Base-by-base conservation (phyloP, 1,140 invertebrate species). In the Hormaphis cornu region DNA sequence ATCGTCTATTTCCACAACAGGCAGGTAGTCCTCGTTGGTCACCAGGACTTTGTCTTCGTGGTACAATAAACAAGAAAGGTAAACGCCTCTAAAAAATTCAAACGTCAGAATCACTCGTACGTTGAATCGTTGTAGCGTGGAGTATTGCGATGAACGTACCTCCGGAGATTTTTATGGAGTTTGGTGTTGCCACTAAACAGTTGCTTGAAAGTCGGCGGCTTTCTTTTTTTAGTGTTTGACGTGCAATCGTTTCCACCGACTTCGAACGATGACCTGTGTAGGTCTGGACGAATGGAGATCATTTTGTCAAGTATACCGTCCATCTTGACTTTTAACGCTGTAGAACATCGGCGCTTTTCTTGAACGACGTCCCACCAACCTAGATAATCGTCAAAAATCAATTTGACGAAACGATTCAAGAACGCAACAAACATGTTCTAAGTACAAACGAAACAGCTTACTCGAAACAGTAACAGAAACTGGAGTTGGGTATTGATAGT, bases 1-100 rank as follows among this genome's bases (percentile, higher is more conserved):
- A 79, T 98, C 95, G 78, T 98, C 95, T 16, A 98, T 88, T 81
- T 97, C 93, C 73, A 98, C 90, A 33, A 96, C 92, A 4, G 96
- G 96, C 44, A 97, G 81, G 78, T 93, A 93, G 73, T 98, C 95
- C 80, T 98, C 95, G 75, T 91, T 93, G 3, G 95, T 98, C 10
- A 97, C 90, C 63, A 98, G 80, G 30, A 98, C 87, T 77, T 92
- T 93, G 77, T 97, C 93, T 75, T 97, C 94, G 77, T 92, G 88
- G 79, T 95, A 96, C 1, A 98, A 80, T 22, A 98, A 83, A 76
- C 92, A 93, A 0, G 92, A 89, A 30, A 98, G 81, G 77, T 93
- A 97, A 0, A 95, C 88, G 16, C 95, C 95, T 59, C 95, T 91
- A 76, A 42, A 73, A 58, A 72, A 18, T 46, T 26, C 3, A 10